Conservation (phyloP, 2,888 invertebrate genomes). For the Drosophila birchii region DNA sequence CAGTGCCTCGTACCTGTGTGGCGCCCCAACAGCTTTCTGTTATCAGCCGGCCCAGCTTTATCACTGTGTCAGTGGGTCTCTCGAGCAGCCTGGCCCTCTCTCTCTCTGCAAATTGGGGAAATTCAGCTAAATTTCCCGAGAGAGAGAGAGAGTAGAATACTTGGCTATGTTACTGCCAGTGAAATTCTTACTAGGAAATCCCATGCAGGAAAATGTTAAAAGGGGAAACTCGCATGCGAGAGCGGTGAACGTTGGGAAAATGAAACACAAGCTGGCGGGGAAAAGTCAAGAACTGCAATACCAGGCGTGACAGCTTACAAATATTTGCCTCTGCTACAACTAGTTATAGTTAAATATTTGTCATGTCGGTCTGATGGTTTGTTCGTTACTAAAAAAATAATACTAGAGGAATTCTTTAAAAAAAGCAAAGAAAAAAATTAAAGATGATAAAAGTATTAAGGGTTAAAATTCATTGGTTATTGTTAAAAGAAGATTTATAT, state of each 20-base stretch:
- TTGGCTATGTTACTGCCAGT: slow-evolving; percentile 20
- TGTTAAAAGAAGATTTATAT: not conserved
- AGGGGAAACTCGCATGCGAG: slow-evolving; percentile 34
- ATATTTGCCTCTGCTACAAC: not conserved
- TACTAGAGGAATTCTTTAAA: not conserved
- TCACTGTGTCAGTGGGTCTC: slow-evolving; percentile 78
- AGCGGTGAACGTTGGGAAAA: slow-evolving; percentile 18
- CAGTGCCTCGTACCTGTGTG: slow-evolving; percentile 60
- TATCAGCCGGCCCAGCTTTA: slow-evolving; percentile 60
- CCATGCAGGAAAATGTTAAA: slow-evolving; percentile 6
- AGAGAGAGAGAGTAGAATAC: slow-evolving; percentile 1
- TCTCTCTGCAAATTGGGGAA: slow-evolving; percentile 15
- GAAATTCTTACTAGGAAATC: slow-evolving; percentile 2
- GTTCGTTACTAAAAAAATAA: slow-evolving; percentile 5
- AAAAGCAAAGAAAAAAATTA: not conserved
- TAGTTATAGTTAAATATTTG: slow-evolving; percentile 26
- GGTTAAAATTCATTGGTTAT: not conserved
- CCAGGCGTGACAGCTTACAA: slow-evolving; percentile 9
- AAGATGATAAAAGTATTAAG: not conserved
- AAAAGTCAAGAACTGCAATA: slow-evolving; percentile 19
- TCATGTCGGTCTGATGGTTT: slow-evolving; percentile 1
- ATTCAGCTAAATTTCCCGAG: slow-evolving; percentile 40
- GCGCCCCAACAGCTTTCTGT: slow-evolving; percentile 52
- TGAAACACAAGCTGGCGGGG: slow-evolving; percentile 18
- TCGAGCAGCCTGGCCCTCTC: slow-evolving; percentile 21